Evolutionary conservation across 2,888 invertebrate species (phyloP).

Genomic region (Orthosia cruda): DNA sequence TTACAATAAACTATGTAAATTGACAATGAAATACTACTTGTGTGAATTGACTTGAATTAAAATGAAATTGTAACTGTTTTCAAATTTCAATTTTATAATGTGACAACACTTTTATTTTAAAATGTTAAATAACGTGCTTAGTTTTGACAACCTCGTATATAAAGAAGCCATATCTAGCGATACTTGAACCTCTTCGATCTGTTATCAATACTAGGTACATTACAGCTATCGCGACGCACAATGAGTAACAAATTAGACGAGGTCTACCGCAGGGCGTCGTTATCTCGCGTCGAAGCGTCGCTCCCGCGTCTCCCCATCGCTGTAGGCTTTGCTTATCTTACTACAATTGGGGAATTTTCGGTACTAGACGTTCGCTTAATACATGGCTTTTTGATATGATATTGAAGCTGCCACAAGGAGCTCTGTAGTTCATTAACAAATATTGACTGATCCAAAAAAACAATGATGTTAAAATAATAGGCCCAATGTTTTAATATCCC

Average conservation of each 20-base stretch:
- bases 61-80: background rate
- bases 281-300: constrained; percentile 77
- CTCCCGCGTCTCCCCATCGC: constrained; percentile 73
- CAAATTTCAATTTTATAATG: background rate
- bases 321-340: constrained; percentile 76
- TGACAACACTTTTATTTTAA: background rate
- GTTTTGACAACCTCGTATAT: too few relatives aligned
- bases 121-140: background rate
- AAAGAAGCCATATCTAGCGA: constrained; percentile 50
- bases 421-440: constrained; percentile 40
- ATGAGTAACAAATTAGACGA: constrained; percentile 87
- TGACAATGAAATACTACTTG: constrained; percentile 23
- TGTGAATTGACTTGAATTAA: background rate
- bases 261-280: constrained; percentile 78
- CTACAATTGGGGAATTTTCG: constrained; percentile 72
- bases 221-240: constrained; percentile 83
- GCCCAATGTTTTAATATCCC: background rate
- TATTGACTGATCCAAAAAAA: constrained; percentile 12
- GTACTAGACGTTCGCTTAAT: constrained; percentile 61
- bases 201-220: constrained; percentile 73
- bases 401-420: constrained; percentile 30
- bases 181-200: constrained; percentile 60
- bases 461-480: background rate
- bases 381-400: constrained; percentile 59
- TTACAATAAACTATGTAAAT: constrained; percentile 37